Conservation (phyloP, 2,888 invertebrate species). For the Tenthredo distinguenda region DNA sequence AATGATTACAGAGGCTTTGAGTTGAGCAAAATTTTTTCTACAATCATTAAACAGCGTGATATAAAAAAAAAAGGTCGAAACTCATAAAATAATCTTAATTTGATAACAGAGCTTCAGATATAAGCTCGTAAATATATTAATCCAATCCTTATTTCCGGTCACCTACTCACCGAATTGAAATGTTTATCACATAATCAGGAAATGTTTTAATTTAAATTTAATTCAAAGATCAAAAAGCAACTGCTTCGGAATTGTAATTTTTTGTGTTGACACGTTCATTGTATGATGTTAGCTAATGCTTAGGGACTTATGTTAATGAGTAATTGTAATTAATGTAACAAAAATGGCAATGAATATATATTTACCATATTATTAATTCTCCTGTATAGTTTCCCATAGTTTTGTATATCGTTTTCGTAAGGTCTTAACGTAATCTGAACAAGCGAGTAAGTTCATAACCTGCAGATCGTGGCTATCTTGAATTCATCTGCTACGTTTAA, state of each 20-base stretch:
- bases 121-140: background rate
- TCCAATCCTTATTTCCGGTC: background rate
- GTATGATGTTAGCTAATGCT: background rate
- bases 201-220: background rate
- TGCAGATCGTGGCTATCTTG: background rate
- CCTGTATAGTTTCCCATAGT: constrained; percentile 74
- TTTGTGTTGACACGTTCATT: background rate
- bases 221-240: constrained; percentile 15
- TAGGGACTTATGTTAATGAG: constrained; percentile 3
- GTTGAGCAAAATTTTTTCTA: background rate
- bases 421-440: background rate
- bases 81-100: constrained; percentile 32
- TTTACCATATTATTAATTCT: constrained; percentile 76
- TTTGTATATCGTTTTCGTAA: constrained; percentile 51
- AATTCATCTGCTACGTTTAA: background rate
- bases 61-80: background rate
- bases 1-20: background rate
- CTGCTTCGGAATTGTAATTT: background rate
- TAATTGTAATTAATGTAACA: constrained; percentile 10
- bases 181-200: background rate
- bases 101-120: constrained; percentile 17
- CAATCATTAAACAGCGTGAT: background rate
- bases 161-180: background rate
- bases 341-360: constrained; percentile 45
- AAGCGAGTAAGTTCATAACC: constrained; percentile 3